Evolutionary conservation across 2,797 vertebrate species (phyloP).

Genomic region (Phataginus tricuspis): DNA sequence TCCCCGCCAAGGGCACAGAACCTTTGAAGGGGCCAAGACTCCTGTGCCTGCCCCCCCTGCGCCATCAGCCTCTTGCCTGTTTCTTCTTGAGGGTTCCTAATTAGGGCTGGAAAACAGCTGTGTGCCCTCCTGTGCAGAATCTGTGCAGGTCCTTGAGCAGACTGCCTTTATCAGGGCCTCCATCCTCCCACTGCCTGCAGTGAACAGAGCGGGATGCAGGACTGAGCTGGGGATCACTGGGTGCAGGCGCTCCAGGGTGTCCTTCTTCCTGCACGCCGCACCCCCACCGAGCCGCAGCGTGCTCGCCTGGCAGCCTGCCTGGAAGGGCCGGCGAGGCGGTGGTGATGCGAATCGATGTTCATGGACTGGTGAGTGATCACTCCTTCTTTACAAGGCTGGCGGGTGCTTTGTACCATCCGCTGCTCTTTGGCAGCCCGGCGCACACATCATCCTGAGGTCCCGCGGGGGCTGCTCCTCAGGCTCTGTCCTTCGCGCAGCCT

Average conservation of each 20-base stretch:
- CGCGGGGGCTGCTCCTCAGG: neutral
- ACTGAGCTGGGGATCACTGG: accelerated
- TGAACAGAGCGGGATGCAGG: neutral
- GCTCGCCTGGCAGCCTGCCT: accelerated
- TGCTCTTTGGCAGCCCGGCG: neutral
- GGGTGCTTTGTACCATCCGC: neutral
- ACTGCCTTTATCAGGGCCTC: neutral
- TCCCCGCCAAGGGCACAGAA: neutral
- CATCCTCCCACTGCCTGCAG: too few species aligned
- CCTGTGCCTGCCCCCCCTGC: neutral
- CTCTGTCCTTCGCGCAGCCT: neutral
- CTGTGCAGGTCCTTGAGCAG: neutral
- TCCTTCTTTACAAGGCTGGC: neutral
- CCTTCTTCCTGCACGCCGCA: neutral
- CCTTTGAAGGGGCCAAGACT: neutral
- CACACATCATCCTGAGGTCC: neutral
- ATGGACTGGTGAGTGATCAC: neutral
- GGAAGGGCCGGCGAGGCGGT: accelerated
- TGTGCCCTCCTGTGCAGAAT: neutral
- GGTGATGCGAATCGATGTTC: neutral
- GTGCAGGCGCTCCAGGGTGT: neutral
- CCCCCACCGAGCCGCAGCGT: accelerated
- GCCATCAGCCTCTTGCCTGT: accelerated
- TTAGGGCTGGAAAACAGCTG: neutral
- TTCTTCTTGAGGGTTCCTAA: neutral